These are phyloP conservation scores for Pomatostomus ruficeps DNA, from an alignment of 2,113 vertebrate species.

Conservation along the genomic window DNA sequence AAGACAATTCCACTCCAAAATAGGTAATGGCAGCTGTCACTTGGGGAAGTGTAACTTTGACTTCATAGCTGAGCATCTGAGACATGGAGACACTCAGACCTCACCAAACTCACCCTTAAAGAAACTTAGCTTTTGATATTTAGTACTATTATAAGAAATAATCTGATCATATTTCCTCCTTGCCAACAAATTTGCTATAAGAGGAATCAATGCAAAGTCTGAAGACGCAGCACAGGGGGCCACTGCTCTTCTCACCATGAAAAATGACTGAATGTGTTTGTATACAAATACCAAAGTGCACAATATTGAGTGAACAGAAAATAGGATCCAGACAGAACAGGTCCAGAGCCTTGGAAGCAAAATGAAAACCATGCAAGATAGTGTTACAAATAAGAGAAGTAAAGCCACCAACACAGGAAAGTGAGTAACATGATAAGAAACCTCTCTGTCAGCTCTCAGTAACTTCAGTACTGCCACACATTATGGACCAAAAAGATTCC, in stretches of 20 bases:
- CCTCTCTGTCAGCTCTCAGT: fast-evolving
- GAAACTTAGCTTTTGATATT: not conserved
- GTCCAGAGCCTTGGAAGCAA: not conserved
- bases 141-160: not conserved
- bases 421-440: not conserved
- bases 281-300: not conserved
- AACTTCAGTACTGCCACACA: not conserved
- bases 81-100: not conserved
- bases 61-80: not conserved
- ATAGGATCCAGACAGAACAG: not conserved
- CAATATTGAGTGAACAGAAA: not conserved
- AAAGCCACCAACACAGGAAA: not conserved
- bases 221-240: not conserved
- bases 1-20: not conserved
- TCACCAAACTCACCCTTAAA: not conserved
- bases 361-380: not conserved
- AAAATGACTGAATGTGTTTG: not conserved
- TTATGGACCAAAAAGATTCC: not conserved
- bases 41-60: not conserved
- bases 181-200: not conserved
- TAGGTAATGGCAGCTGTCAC: not conserved
- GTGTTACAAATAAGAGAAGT: not conserved
- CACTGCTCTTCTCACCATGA: not conserved
- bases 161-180: not conserved
- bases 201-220: not conserved